phyloP scores from a whole-genome alignment of 2,888 invertebrate genomes.

The Cecidostiba fungosa region DNA sequence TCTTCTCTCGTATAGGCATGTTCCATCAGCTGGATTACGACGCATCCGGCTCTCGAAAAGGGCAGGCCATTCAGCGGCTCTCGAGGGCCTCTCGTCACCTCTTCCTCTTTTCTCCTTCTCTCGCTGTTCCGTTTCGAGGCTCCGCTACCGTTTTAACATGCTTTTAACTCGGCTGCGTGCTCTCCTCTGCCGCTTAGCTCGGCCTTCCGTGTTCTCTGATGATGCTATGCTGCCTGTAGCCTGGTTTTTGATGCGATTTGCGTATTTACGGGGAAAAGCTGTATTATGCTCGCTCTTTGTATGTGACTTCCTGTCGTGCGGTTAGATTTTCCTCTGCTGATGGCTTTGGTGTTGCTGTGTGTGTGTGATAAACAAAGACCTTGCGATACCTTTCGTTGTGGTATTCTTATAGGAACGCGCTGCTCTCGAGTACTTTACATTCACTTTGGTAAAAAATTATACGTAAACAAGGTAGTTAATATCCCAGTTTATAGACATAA shows the following conservation, averaged over 20 bases:
- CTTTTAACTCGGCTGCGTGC: background rate
- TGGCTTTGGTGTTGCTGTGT: background rate
- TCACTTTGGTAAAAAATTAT: slow-evolving; percentile 3
- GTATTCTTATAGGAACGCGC: background rate
- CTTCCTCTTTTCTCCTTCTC: slow-evolving; percentile 63
- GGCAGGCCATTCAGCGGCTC: slow-evolving; percentile 67
- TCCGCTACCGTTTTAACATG: slow-evolving; percentile 20
- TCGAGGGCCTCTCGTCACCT: slow-evolving; percentile 27
- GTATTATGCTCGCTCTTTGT: background rate
- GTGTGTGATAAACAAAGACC: background rate
- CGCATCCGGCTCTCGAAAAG: slow-evolving; percentile 73
- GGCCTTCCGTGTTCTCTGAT: background rate
- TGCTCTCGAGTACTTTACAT: background rate
- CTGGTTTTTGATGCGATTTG: background rate
- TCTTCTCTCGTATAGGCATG: slow-evolving; percentile 53
- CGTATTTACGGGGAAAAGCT: slow-evolving; percentile 4
- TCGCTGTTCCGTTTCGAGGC: background rate
- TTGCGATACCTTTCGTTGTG: background rate
- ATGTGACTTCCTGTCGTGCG: background rate
- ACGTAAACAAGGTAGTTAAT: background rate
- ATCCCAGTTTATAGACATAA: background rate
- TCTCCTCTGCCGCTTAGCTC: too few species aligned
- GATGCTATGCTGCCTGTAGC: background rate
- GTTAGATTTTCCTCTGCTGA: background rate
- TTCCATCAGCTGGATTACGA: slow-evolving; percentile 70